These are phyloP conservation scores for Dasypus novemcinctus DNA, from an alignment of 2,113 vertebrate species.

Conservation along the genomic window DNA sequence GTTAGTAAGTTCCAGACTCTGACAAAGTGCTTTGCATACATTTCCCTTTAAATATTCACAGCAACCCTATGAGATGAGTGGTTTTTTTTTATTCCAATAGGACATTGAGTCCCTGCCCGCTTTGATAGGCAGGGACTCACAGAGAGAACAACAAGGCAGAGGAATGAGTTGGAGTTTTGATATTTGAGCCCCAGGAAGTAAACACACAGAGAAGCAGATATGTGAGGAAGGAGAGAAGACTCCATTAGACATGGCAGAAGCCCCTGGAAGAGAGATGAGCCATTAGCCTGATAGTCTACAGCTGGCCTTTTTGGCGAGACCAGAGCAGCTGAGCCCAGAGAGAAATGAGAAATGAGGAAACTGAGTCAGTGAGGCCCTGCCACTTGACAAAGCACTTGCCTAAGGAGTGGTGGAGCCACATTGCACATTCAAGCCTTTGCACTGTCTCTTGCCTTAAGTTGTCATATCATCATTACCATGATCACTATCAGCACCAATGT, in stretches of 20 bases:
- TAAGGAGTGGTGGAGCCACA: not conserved
- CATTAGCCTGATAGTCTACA: no score
- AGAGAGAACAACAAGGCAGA: no score
- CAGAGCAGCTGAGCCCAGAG: no score
- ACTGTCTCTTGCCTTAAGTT: not conserved
- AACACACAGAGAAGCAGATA: no score
- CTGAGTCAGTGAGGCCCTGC: not conserved
- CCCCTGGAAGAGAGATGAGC: no score
- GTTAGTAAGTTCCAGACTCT: not conserved
- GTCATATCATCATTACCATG: not conserved
- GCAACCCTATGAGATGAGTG: not conserved
- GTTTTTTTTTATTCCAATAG: not conserved
- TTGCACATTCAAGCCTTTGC: not conserved
- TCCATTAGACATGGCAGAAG: no score
- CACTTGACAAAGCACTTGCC: not conserved
- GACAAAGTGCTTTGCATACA: not conserved
- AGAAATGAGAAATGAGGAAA: not conserved
- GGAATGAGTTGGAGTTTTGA: no score
- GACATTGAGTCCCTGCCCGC: no score
- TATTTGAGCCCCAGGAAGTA: no score
- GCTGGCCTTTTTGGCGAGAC: no score
- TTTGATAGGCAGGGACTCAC: no score
- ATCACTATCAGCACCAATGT: fast-evolving
- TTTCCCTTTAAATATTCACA: not conserved
- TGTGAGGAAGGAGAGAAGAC: no score